A percentile compares a stretch with the other conserved stretches of the same genome.
phyloP scores from a whole-genome alignment of 1,140 invertebrate genomes.

The Mycetomoellerius zeteki region DNA sequence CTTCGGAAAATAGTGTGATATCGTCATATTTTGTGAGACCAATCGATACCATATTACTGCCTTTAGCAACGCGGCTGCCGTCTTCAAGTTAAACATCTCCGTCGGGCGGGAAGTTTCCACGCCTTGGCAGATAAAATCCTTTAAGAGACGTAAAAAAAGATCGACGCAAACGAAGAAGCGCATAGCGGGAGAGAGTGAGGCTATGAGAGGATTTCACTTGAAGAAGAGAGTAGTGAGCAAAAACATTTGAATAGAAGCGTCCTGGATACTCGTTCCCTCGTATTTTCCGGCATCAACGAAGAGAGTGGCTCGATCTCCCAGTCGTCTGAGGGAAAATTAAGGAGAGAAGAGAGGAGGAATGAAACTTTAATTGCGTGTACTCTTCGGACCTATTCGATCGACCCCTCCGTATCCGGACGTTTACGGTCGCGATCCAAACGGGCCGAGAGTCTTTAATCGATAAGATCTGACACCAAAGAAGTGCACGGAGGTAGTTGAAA shows the following conservation, averaged over 20 bases:
- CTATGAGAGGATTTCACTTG: slow-evolving; percentile 33
- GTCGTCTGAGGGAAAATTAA: slow-evolving; percentile 68
- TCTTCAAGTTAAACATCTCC: slow-evolving; percentile 41
- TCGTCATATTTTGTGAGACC: not conserved
- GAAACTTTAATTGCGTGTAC: slow-evolving; percentile 84
- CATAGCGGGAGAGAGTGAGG: not conserved
- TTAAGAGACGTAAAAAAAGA: slow-evolving; percentile 27
- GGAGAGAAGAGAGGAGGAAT: slow-evolving; percentile 70
- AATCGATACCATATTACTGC: slow-evolving; percentile 34
- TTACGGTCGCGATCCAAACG: slow-evolving; percentile 34
- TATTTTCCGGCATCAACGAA: slow-evolving; percentile 2
- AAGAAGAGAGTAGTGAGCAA: slow-evolving; percentile 46
- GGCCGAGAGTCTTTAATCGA: slow-evolving; percentile 11
- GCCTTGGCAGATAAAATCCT: slow-evolving; percentile 44
- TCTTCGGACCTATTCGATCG: slow-evolving; percentile 63
- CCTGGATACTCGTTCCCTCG: slow-evolving; percentile 34
- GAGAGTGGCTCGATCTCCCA: slow-evolving; percentile 65
- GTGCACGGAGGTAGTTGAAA: not conserved
- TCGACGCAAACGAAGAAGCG: slow-evolving; percentile 30
- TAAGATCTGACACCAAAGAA: slow-evolving; percentile 42
- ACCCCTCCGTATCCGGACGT: slow-evolving; percentile 6
- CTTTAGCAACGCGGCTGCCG: not conserved
- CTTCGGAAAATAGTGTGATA: not conserved
- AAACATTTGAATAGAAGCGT: slow-evolving; percentile 72
- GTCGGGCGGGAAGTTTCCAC: slow-evolving; percentile 12